phyloP scores from a whole-genome alignment of 2,113 vertebrate species.

The Aegithalos caudatus region DNA sequence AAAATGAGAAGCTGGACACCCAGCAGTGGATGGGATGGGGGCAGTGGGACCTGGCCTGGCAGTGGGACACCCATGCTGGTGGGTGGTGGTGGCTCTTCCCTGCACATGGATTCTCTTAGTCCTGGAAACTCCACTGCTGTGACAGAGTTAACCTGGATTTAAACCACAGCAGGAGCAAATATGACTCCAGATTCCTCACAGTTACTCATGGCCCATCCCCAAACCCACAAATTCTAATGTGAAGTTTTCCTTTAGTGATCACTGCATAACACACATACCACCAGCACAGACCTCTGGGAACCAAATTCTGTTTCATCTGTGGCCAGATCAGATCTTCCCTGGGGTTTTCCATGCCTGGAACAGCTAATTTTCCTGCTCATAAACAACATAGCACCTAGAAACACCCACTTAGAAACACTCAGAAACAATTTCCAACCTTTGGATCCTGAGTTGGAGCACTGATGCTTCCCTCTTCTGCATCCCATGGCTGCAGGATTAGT shows the following conservation, averaged over 20 bases:
- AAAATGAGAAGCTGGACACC: neutral
- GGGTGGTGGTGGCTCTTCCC: neutral
- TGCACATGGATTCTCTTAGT: neutral
- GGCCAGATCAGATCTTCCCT: neutral
- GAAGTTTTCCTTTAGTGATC: neutral
- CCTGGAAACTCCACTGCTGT: neutral
- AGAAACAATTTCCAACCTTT: neutral
- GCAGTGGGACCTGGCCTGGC: neutral
- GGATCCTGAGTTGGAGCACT: neutral
- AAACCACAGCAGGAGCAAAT: neutral
- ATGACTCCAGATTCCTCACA: neutral
- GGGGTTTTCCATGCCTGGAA: neutral
- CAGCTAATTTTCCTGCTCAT: neutral
- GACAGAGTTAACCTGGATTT: neutral
- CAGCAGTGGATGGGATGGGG: neutral
- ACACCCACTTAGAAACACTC: neutral
- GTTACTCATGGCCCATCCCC: neutral
- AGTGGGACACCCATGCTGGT: neutral
- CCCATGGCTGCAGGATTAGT: neutral
- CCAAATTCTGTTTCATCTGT: neutral
- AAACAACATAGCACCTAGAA: neutral
- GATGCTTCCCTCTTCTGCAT: neutral
- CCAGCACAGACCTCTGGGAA: neutral
- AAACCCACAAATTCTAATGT: neutral
- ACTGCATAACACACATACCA: neutral